phyloP scores from a whole-genome alignment of 23 tunicate genomes.

The Trididemnum miniatum region DNA sequence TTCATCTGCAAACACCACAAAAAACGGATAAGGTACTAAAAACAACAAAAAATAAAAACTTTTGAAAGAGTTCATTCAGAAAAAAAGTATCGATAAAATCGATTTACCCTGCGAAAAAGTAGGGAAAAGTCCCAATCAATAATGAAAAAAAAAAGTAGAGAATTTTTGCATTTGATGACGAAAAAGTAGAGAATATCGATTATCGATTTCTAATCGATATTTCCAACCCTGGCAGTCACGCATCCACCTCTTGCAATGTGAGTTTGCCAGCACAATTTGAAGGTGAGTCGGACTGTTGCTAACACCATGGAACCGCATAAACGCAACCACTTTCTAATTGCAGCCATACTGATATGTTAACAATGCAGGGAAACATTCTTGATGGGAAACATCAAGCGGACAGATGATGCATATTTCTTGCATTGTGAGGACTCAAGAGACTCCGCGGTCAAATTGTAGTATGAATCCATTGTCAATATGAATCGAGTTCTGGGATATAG shows the following conservation, averaged over 20 bases:
- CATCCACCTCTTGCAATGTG: slow-evolving; percentile 5
- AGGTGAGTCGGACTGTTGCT: slow-evolving; percentile 31
- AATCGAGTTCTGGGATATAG: background rate
- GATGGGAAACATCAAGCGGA: background rate
- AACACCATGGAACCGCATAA: slow-evolving; percentile 1
- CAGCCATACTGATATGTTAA: slow-evolving; percentile 16
- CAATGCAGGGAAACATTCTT: slow-evolving; percentile 3
- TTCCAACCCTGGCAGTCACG: too few species aligned
- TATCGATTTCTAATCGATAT: too few species aligned
- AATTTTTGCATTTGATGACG: too few species aligned
- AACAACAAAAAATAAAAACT: too few species aligned
- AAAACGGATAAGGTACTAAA: too few species aligned
- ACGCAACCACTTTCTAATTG: background rate
- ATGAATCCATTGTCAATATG: background rate
- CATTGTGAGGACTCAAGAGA: slow-evolving; percentile 4
- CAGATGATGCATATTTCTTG: background rate
- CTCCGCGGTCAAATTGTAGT: slow-evolving; percentile 24
- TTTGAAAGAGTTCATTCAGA: too few species aligned
- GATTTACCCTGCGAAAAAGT: too few species aligned
- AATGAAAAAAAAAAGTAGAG: too few species aligned
- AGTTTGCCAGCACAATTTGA: background rate
- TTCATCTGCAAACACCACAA: too few species aligned
- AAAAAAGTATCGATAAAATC: too few species aligned
- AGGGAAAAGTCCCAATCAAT: too few species aligned
- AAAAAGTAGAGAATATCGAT: too few species aligned